Evolutionary conservation across 2,888 invertebrate species (phyloP).

Genomic region (Hecatera dysodea): DNA sequence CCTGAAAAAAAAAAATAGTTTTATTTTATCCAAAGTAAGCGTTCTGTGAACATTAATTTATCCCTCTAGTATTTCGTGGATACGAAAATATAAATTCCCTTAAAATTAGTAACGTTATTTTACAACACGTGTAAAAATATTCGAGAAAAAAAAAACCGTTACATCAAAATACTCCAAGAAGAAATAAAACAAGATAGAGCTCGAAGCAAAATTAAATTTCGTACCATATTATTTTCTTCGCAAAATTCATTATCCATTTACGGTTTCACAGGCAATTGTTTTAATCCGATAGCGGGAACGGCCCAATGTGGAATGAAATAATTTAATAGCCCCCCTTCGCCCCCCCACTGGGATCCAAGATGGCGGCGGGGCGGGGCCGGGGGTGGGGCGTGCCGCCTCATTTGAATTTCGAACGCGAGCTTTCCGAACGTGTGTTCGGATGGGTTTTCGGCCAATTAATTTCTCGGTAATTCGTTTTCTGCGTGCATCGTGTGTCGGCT

Average conservation of each 20-base stretch:
- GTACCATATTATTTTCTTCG: slow-evolving; percentile 87
- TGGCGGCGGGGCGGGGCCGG: slow-evolving; percentile 88
- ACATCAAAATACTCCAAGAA: slow-evolving; percentile 50
- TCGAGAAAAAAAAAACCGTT: slow-evolving; percentile 35
- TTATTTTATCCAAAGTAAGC: not conserved
- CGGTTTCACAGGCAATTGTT: slow-evolving; percentile 90
- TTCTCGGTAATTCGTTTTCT: slow-evolving; percentile 87
- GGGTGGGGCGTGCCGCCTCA: slow-evolving; percentile 90
- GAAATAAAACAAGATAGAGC: slow-evolving; percentile 61
- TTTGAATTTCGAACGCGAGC: slow-evolving; percentile 90
- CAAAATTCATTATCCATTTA: slow-evolving; percentile 90
- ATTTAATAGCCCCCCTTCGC: slow-evolving; percentile 87
- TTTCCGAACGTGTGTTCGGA: slow-evolving; percentile 89
- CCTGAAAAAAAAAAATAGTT: not conserved
- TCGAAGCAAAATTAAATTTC: slow-evolving; percentile 81
- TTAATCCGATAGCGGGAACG: slow-evolving; percentile 89
- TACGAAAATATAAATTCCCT: not conserved
- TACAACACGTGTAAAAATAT: slow-evolving; percentile 41
- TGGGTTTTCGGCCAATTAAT: slow-evolving; percentile 90
- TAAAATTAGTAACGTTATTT: slow-evolving; percentile 19
- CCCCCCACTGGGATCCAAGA: slow-evolving; percentile 85
- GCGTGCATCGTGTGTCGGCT: slow-evolving; percentile 78
- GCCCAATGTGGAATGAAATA: slow-evolving; percentile 90
- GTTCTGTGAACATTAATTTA: slow-evolving; percentile 3
- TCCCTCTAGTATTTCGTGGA: not conserved